Conservation (phyloP, 2,113 vertebrate genomes). For the Heloderma charlesbogerti region DNA sequence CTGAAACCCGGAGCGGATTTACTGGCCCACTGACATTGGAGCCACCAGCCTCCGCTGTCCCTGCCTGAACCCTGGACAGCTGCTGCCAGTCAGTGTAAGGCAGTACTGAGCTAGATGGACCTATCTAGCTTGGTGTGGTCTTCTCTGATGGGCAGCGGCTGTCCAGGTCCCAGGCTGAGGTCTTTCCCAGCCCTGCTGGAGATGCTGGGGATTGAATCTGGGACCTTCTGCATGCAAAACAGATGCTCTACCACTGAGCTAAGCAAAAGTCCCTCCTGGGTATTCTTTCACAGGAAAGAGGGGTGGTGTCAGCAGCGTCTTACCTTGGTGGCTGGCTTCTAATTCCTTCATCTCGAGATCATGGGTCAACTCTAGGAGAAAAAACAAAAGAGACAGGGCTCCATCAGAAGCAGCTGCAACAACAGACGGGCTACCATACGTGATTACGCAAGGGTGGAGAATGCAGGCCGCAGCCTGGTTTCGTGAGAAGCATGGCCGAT, state of each 20-base stretch:
- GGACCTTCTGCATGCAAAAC: background rate
- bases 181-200: too few species aligned
- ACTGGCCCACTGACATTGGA: too few species aligned
- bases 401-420: background rate
- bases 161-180: too few species aligned
- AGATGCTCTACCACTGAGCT: background rate
- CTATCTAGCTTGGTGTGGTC: too few species aligned
- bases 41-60: too few species aligned
- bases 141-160: too few species aligned
- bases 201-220: background rate
- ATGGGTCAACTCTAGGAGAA: conserved; percentile 78
- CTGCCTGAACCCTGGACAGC: too few species aligned
- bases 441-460: background rate
- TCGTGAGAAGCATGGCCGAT: background rate
- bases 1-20: too few species aligned
- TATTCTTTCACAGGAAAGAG: background rate
- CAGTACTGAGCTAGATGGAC: background rate
- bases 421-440: background rate
- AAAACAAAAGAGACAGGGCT: conserved; percentile 36
- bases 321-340: conserved; percentile 82
- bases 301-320: conserved; percentile 13
- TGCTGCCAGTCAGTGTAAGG: too few species aligned
- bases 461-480: background rate
- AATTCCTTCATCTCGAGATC: conserved; percentile 81
- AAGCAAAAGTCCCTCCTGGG: rapidly evolving